Evolutionary conservation across 1,140 invertebrate genomes (phyloP).

Genomic region (Mya arenaria): DNA sequence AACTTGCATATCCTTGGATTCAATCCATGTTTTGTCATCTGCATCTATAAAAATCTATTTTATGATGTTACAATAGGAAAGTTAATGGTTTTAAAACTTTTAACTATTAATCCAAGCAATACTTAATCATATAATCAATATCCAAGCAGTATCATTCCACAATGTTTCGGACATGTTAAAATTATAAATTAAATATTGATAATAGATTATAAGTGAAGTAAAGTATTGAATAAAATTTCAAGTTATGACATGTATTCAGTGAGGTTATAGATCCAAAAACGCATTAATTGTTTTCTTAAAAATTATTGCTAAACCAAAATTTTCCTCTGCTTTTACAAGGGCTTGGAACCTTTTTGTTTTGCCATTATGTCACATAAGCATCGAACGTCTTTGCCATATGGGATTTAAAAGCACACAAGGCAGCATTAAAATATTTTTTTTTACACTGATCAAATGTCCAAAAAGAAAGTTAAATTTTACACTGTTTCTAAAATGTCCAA

Average conservation of each 20-base stretch:
- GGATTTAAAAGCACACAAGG: conserved; percentile 2
- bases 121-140: not conserved
- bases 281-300: conserved; percentile 65
- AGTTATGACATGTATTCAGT: no score
- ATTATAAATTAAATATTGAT: not conserved
- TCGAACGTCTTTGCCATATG: not conserved
- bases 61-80: no score
- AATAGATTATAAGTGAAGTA: no score
- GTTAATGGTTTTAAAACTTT: no score
- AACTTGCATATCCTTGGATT: conserved; percentile 8
- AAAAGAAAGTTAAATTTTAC: no score
- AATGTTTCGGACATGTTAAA: not conserved
- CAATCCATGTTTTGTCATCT: no score
- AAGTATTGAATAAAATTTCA: no score
- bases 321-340: conserved; percentile 58
- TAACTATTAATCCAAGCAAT: no score
- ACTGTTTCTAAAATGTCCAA: no score
- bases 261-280: no score
- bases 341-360: conserved; percentile 55
- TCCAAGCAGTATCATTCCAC: no score
- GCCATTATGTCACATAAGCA: not conserved
- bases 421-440: conserved; percentile 10
- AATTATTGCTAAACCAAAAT: not conserved
- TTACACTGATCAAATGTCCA: not conserved
- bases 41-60: conserved; percentile 9